Base-by-base conservation (phyloP, 2,113 vertebrate species). In the Pseudorasbora parva region DNA sequence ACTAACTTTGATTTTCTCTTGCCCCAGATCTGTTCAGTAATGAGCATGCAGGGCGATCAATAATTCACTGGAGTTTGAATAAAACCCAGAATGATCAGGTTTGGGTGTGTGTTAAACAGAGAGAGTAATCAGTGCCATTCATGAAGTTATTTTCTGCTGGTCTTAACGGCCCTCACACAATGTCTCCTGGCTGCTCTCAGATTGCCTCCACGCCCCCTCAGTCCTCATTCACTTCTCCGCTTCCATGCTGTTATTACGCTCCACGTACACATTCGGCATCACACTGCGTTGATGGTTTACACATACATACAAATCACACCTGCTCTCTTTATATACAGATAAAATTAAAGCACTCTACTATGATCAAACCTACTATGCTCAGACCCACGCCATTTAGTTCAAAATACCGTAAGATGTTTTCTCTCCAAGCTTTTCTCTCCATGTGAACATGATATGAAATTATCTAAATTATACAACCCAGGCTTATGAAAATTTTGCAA, bases 11-110 rank as follows among this genome's bases (percentile, higher is more conserved):
- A 91, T 93, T 95, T 92, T 89, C 90, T 92, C 90, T 90, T 91
- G 89, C 88, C 75, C 93, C 88, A 93, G 92, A 93, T 94, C 94
- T 93, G 91, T 94, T 91, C 90, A 89, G 91, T 95, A 92, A 92
- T 88, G 92, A 95, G 94, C 91, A 89, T 89, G 93, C 92, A 92
- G 93, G 92, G 91, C 92, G 92, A 95, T 97, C 95, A 93, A 93
- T 97, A 96, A 96, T 96, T 94, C 94, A 95, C 86, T 51, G 90
- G 90, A 89, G 86, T 93, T 87, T 91, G 92, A 93, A 90, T 94
- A 93, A 90, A 85, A 89, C 81, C 14, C 88, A 85, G 81, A 57
- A 64, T 92, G 89, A 94, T 92, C 92, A 92, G 90, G 43, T 91
- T 83, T 91, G 90, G 92, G 88, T 27, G 27, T 87, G 71, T 92